These are phyloP conservation scores for Muntiacus reevesi DNA, from an alignment of 2,113 vertebrate genomes.

Conservation along the genomic window DNA sequence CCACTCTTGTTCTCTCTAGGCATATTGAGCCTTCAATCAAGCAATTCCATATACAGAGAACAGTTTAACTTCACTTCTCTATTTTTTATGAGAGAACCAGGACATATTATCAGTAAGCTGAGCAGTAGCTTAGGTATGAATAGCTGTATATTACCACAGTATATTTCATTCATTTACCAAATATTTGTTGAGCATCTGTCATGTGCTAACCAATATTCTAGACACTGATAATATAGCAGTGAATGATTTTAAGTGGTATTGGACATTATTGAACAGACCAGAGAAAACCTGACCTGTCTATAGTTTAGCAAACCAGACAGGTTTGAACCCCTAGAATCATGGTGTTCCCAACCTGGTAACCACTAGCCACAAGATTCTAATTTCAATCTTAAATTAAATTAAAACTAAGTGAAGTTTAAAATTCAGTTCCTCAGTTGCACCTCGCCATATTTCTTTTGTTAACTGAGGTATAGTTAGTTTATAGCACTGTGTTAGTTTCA, in stretches of 20 bases:
- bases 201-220: background rate
- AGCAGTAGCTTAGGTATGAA: background rate
- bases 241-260: background rate
- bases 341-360: background rate
- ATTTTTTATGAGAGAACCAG: background rate
- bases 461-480: background rate
- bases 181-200: background rate
- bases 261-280: background rate
- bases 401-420: conserved; percentile 16
- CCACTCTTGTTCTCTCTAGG: background rate
- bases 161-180: background rate
- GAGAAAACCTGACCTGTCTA: background rate
- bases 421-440: background rate
- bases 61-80: background rate
- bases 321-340: background rate
- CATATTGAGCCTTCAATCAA: background rate
- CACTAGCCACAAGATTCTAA: background rate
- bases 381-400: background rate
- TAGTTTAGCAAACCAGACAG: conserved; percentile 4
- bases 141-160: background rate
- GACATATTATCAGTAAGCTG: background rate
- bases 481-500: background rate
- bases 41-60: background rate
- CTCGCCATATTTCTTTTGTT: background rate
- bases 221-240: background rate